Evolutionary conservation across 2,797 vertebrate genomes (phyloP).

Genomic region (Lycodopsis pacificus): DNA sequence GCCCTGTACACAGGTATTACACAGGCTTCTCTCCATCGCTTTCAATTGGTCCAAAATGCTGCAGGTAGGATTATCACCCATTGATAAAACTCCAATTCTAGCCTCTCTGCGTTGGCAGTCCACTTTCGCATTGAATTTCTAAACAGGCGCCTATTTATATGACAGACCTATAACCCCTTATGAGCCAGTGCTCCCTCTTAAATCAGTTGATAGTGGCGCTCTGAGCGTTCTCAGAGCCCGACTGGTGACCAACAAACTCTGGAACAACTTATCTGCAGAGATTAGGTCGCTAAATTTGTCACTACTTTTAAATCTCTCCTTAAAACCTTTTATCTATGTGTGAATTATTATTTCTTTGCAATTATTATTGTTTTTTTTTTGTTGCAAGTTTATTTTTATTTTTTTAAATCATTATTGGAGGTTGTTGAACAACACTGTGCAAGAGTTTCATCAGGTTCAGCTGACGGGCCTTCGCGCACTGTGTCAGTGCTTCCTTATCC

Average conservation of each 20-base stretch:
- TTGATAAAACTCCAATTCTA: background rate
- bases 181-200: background rate
- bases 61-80: background rate
- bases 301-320: background rate
- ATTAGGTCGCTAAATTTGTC: background rate
- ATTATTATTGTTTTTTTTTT: background rate
- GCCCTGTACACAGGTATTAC: background rate
- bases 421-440: background rate
- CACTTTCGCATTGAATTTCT: background rate
- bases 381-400: background rate
- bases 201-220: too few relatives aligned
- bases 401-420: background rate
- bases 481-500: background rate
- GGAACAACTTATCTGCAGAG: background rate
- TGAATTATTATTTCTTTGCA: too few relatives aligned
- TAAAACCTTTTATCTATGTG: background rate
- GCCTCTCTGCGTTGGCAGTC: background rate
- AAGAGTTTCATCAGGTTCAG: constrained; percentile 11
- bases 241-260: too few relatives aligned
- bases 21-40: background rate
- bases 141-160: background rate
- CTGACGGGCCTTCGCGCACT: background rate
- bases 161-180: background rate
- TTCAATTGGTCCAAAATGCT: background rate
- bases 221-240: too few relatives aligned